Conservation (phyloP, 2,888 invertebrate species). For the Siphonodentalium dalli region DNA sequence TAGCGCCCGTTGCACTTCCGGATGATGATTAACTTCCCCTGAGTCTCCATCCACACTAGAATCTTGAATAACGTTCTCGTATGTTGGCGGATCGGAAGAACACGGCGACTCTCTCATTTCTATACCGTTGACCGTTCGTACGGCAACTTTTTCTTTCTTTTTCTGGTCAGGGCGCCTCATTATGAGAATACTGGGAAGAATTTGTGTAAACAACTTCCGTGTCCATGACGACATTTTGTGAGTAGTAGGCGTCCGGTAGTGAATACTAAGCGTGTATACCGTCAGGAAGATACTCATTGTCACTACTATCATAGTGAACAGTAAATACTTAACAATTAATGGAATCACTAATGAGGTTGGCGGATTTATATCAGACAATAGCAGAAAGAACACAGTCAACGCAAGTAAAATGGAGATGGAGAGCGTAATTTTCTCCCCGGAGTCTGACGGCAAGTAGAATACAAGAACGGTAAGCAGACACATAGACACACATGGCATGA, state of each 20-base stretch:
- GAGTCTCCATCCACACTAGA: too few species aligned
- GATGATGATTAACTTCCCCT: too few species aligned
- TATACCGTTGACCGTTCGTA: constrained; percentile 49
- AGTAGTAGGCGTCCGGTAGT: constrained; percentile 96
- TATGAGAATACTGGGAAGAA: constrained; percentile 87
- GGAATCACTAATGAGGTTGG: constrained; percentile 97
- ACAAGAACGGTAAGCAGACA: constrained; percentile 94
- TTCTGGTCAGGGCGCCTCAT: constrained; percentile 78
- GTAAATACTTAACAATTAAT: constrained; percentile 87
- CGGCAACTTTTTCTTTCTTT: constrained; percentile 29
- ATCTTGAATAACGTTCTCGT: too few species aligned
- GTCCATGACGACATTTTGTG: constrained; percentile 98
- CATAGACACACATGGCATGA: constrained; percentile 95
- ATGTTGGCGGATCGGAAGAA: not conserved
- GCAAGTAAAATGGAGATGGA: constrained; percentile 96
- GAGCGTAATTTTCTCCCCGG: constrained; percentile 95
- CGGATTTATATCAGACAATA: constrained; percentile 97
- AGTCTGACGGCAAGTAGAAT: constrained; percentile 96
- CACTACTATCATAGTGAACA: constrained; percentile 98
- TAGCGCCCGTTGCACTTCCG: constrained; percentile 41
- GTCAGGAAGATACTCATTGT: constrained; percentile 94
- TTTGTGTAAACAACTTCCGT: constrained; percentile 90
- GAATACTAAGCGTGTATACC: constrained; percentile 93
- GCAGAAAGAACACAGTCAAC: constrained; percentile 97
- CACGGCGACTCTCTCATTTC: constrained; percentile 42